Evolutionary conservation across 2,797 vertebrate species (phyloP), one percentile per base, ranked within the genome.

Genomic region (Sciaenops ocellatus): DNA sequence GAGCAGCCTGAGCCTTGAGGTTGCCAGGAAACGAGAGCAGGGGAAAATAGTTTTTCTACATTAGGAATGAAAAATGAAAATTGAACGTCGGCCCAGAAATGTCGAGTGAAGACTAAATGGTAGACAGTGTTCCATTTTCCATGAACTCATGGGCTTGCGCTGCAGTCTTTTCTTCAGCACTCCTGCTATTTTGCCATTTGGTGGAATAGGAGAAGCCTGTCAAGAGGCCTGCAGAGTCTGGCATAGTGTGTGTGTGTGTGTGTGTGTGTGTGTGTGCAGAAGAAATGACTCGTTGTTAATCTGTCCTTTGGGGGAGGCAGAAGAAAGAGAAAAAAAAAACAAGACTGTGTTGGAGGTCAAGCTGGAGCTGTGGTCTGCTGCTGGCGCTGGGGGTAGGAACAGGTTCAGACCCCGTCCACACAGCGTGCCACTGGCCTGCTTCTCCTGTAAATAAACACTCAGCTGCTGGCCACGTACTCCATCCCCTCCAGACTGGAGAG

Each of bases 11-110:
- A 92, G 71, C 84, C 85, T 92, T 75, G 82, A 80, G 52, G 85
- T 90, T 87, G 95, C 95, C 96, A 95, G 95, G 95, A 94, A 94
- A 95, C 91, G 86, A 90, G 95, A 95, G 95, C 93, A 94, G 95
- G 77, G 82, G 44, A 93, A 95, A 96, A 93, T 94, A 95, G 94
- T 96, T 96, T 95, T 95, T 96, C 95, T 95, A 92, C 94, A 94
- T 90, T 93, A 94, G 93, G 90, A 89, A 92, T 92, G 93, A 94
- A 93, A 94, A 94, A 94, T 92, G 80, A 93, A 93, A 86, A 77
- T 79, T 91, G 89, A 92, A 88, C 79, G 1, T 61, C 11, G 89
- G 93, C 94, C 94, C 94, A 96, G 95, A 96, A 96, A 95, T 91
- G 91, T 95, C 85, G 87, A 94, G 91, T 86, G 90, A 93, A 91